Base-by-base conservation (phyloP, 2,888 invertebrate genomes). In the Ramazzottius varieornatus region DNA sequence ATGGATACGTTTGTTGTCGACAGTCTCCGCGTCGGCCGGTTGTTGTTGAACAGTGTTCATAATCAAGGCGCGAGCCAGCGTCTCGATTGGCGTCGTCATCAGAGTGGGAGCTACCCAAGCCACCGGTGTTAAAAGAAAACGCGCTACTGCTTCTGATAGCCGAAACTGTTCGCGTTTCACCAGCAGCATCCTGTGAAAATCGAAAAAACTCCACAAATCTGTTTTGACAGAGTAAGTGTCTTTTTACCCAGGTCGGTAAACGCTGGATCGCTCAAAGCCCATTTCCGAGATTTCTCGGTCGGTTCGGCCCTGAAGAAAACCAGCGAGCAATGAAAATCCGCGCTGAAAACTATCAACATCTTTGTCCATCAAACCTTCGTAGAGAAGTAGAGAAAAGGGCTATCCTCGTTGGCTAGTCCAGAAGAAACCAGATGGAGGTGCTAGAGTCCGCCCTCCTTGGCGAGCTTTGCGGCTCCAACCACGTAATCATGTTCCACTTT, bases 401-500 rank as follows among this genome's bases (percentile, higher is more conserved):
- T 75, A 66, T 77, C 75, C 65, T 75, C 75, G 68, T 79, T 75
- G 1, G 80, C 78, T n/a, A 77, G 78, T 33, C 71, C 71, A 1
- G 78, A 73, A 1, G 78, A 76, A 24, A 80, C 74, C 13, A 79
- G 68, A 65, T 75, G 73, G 69, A 80, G 78, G 67, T 80, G 77
- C 67, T 75, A 72, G 67, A 76, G 75, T 1, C 78, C 78, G 29
- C 71, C 72, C 32, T 72, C 72, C 68, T 78, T 77, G 1, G 80
- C 78, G 16, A 77, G 63, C 66, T 76, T 74, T 1, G 79, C 80
- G 1, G 77, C 68, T 33, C 74, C 72, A 63, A 78, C 69, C 4
- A 80, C 77, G 71, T 80, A 80, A 69, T 80, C 80, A 70, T 78
- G 77, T 70, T 80, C 80, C 1, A 80, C 78, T 65, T 73, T 72